These are phyloP conservation scores for Papilio demoleus DNA, from an alignment of 2,888 invertebrate genomes.

Conservation along the genomic window DNA sequence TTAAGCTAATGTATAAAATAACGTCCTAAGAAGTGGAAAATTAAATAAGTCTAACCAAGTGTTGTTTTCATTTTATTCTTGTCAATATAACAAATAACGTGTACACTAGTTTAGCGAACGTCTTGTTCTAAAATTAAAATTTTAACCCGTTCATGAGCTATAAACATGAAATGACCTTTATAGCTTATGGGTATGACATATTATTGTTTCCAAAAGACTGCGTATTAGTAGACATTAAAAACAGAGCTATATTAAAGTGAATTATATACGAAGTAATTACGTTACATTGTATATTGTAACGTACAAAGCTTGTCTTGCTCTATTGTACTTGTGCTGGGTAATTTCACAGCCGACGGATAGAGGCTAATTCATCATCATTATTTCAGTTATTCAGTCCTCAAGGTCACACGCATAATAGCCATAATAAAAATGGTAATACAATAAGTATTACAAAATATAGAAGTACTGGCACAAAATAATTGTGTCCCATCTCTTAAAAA, in stretches of 20 bases:
- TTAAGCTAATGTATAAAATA: no score
- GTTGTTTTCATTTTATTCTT: no score
- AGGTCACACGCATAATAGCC: slow-evolving; percentile 8
- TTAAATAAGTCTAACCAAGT: no score
- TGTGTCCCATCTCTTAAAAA: background rate
- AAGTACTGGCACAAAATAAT: background rate
- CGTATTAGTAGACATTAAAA: slow-evolving; percentile 17
- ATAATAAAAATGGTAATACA: no score
- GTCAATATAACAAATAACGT: no score
- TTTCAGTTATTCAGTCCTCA: slow-evolving; percentile 29
- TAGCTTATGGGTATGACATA: background rate
- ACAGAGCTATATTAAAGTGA: slow-evolving; percentile 13
- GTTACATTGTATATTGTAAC: slow-evolving; percentile 37
- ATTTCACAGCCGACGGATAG: slow-evolving; percentile 32
- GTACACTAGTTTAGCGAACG: no score
- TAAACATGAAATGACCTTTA: background rate
- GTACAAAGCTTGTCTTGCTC: slow-evolving; percentile 34
- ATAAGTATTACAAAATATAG: no score
- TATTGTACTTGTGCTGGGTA: slow-evolving; percentile 35
- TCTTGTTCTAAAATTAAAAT: no score
- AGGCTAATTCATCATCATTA: slow-evolving; percentile 36
- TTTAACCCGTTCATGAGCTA: no score
- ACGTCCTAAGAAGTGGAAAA: no score
- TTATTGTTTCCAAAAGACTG: background rate
- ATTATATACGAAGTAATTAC: slow-evolving; percentile 28